Base-by-base conservation (phyloP, 2,888 invertebrate species). In the Dusona sp. region DNA sequence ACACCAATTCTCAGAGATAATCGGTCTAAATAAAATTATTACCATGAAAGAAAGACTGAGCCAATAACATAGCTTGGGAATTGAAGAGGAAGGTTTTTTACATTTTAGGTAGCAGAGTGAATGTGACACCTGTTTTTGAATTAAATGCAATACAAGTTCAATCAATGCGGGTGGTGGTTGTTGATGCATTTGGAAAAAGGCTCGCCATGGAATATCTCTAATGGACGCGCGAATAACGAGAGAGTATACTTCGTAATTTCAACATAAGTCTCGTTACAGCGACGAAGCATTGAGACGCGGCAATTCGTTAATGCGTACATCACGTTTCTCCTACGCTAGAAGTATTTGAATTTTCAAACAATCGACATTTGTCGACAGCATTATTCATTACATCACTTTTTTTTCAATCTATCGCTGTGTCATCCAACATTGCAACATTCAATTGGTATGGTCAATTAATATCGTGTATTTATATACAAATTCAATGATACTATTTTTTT, bases 1-100 rank as follows among this genome's bases (percentile, higher is more conserved):
- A 64, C 73, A 48, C 68, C 73, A 19, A 29, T 70, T 65, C 54
- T 45, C 25, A 22, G 77, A 42, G 61, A 64, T 73, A 84, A 86
- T 84, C 84, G 67, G 51, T 57, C 68, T 81, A 54, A 86, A 79
- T 81, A 65, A 78, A 84, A 86, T 29, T 75, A 84, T 84, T 68
- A 65, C 64, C 72, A 42, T 22, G 64, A n/a, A 61, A 61, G 22
- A 33, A 22, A 74, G 73, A 65, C 48, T 25, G 13, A 67, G 54
- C 38, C 13, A 48, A 36, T 22, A 61, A 54, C 48, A 70, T 79
- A 67, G 29, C 38, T 48, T 16, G 61, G 25, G 13, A 38, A 38
- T 42, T 22, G 45, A 19, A 19, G 51, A 70, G 36, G 0, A 22
- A 3, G 13, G 16, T 22, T 67, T 51, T 48, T 68, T 48, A 3